These are phyloP conservation scores for Teleogryllus oceanicus DNA, from an alignment of 2,888 invertebrate species.

Conservation along the genomic window DNA sequence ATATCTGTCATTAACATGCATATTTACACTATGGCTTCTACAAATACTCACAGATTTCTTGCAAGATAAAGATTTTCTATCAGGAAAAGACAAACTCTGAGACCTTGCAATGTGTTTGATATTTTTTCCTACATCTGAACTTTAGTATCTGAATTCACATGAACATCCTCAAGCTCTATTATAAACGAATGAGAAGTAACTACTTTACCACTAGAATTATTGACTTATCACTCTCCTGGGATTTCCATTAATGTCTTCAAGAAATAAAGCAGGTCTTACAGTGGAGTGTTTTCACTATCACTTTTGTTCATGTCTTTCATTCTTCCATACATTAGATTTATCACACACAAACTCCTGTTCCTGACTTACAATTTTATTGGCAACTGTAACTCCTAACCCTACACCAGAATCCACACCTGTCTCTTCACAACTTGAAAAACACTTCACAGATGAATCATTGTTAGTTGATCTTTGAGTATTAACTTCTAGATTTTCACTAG, in stretches of 20 bases:
- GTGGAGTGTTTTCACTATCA: background rate
- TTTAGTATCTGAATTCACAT: constrained; percentile 19
- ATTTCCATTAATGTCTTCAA: background rate
- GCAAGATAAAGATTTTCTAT: background rate
- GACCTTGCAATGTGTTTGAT: constrained; percentile 25
- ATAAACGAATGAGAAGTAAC: constrained; percentile 38
- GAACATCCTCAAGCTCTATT: constrained; percentile 39
- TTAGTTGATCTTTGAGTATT: background rate
- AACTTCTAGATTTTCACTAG: background rate
- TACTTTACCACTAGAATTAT: constrained; percentile 29
- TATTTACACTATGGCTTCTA: constrained; percentile 29
- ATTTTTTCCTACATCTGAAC: background rate
- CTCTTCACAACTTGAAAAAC: background rate
- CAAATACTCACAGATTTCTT: constrained; percentile 21
- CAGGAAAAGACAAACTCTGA: constrained; percentile 26
- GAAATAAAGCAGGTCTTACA: background rate
- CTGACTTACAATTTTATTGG: background rate
- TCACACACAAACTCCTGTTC: background rate
- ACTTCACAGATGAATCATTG: background rate
- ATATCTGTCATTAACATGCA: constrained; percentile 26
- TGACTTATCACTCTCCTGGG: background rate
- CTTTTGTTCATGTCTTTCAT: background rate
- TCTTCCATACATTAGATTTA: background rate
- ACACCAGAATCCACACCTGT: background rate
- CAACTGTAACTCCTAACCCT: background rate